phyloP scores from a whole-genome alignment of 2,113 vertebrate genomes.

The Oxygymnocypris stewartii region DNA sequence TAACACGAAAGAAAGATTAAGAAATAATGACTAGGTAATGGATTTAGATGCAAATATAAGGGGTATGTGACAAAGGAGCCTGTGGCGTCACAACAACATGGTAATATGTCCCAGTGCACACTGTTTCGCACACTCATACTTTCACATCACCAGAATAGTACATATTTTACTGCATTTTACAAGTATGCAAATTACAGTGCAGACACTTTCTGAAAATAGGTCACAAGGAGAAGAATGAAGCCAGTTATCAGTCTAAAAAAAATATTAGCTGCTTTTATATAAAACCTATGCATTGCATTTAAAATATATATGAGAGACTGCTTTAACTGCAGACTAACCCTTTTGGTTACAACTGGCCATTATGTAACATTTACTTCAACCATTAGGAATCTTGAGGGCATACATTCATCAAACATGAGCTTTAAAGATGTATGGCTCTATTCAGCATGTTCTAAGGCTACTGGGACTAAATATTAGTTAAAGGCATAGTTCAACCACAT shows the following conservation, averaged over 20 bases:
- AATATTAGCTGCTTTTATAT: neutral
- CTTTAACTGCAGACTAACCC: neutral
- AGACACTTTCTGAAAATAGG: slow-evolving; percentile 20
- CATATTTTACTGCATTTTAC: neutral
- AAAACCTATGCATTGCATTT: neutral
- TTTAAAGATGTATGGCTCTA: neutral
- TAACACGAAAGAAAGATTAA: neutral
- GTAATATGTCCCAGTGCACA: neutral
- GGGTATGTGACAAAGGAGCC: neutral
- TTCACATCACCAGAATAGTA: neutral
- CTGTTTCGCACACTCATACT: neutral
- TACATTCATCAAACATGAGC: neutral
- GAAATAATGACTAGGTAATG: neutral
- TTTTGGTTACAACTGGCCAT: neutral
- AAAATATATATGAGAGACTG: neutral
- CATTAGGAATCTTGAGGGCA: neutral
- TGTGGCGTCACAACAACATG: neutral
- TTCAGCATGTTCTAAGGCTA: neutral
- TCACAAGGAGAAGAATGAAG: neutral
- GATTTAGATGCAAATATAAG: neutral
- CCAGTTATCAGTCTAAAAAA: neutral
- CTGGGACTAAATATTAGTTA: neutral
- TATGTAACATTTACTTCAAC: neutral
- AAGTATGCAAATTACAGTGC: slow-evolving; percentile 15
- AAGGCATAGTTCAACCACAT: neutral